Conservation (phyloP, 1,140 invertebrate genomes). For the Caenorhabditis briggsae region DNA sequence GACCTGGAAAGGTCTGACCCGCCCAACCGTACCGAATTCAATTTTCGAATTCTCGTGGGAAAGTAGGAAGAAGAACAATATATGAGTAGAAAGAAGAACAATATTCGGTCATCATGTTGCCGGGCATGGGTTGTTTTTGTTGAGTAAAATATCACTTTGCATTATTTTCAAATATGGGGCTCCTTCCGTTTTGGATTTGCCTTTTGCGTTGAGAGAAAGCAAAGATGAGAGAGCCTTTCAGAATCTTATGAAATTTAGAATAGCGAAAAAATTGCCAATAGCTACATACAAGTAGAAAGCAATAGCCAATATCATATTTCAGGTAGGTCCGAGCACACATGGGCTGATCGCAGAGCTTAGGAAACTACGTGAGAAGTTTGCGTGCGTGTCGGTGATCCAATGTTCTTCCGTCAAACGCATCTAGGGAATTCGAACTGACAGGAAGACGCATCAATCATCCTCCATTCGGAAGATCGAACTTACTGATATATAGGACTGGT, state of each 20-base stretch:
- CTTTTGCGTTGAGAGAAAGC: too few relatives aligned
- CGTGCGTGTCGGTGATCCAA: neutral
- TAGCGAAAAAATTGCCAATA: neutral
- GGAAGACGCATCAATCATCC: slow-evolving; percentile 26
- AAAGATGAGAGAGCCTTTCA: neutral
- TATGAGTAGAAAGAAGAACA: too few relatives aligned
- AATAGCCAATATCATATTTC: slow-evolving; percentile 8
- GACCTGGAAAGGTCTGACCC: neutral
- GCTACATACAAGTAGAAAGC: neutral
- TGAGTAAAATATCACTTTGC: neutral
- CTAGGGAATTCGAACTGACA: slow-evolving; percentile 56
- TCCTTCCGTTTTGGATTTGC: neutral
- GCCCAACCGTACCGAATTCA: slow-evolving; percentile 37
- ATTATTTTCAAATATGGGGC: neutral
- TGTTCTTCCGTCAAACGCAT: slow-evolving; percentile 40
- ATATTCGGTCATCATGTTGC: too few relatives aligned
- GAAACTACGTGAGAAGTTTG: neutral
- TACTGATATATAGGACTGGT: slow-evolving; percentile 30
- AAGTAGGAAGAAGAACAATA: too few relatives aligned
- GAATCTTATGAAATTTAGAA: neutral
- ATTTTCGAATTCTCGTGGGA: neutral
- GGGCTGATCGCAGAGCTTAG: neutral
- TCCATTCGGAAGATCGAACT: slow-evolving; percentile 38
- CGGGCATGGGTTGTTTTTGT: neutral
- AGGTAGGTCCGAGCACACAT: neutral